Evolutionary conservation across 1,140 invertebrate species (phyloP), one percentile per base, ranked within the genome.

Genomic region (Octopus bimaculoides): DNA sequence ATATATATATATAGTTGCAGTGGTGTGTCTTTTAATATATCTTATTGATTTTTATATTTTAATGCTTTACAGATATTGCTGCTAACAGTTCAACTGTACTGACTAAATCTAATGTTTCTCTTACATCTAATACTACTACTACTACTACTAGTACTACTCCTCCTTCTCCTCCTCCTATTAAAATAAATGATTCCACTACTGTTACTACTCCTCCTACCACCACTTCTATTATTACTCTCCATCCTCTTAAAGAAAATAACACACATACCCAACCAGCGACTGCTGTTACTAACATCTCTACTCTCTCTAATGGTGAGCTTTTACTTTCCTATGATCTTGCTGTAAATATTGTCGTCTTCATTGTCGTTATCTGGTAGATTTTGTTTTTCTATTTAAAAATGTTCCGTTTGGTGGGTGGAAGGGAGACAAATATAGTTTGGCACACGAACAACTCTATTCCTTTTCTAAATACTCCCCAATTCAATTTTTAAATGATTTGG

Each of bases 141-240:
- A 77, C 79, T 76, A 55, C 79, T 53, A 55, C 79, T 20, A 79
- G 73, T 79, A 52, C 61, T 74, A 75, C 5, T 55, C 53, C 73
- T 76, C 77, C 79, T 55, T 77, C 79, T 79, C 7, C 79, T 76
- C 41, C 79, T 77, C 7, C 79, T 80, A 80, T 52, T 80, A 80
- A 12, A 53, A 69, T 52, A 77, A 75, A 17, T 54, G 55, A 20
- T 80, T 17, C 71, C 74, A 80, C 74, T 80, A 80, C 73, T 54
- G 41, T 52, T 76, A 77, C 73, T 80, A 77, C 79, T 80, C 54
- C 73, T 77, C 6, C 41, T 76, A 52, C 73, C 77, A 77, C 73
- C 77, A 79, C 78, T 79, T 54, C 79, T 80, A 75, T 52, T 80
- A 77, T 71, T 80, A 77, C 71, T 80, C 2, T 8, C 77, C 77